Conservation (phyloP, 1,140 invertebrate species). For the Campoletis sonorensis region DNA sequence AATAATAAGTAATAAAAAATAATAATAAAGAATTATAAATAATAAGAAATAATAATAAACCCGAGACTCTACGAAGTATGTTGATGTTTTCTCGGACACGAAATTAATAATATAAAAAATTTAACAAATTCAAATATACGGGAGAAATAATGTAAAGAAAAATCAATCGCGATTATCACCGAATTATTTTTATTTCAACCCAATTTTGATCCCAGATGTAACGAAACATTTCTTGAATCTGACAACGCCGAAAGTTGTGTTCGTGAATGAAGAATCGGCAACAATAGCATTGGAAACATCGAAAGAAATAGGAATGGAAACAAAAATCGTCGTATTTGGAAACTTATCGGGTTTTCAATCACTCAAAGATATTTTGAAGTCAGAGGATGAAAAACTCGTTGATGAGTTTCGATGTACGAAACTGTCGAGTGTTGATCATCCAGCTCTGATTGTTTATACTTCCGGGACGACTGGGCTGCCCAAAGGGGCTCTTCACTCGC, state of each 20-base stretch:
- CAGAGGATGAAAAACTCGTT: slow-evolving; percentile 22
- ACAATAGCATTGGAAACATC: slow-evolving; percentile 25
- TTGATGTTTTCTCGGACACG: no score
- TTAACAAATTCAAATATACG: no score
- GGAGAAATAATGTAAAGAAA: no score
- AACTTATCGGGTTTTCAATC: slow-evolving; percentile 5
- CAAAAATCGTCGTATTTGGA: slow-evolving; percentile 59
- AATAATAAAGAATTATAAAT: no score
- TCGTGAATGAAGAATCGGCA: slow-evolving; percentile 50
- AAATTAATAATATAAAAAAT: no score
- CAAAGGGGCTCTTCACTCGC: slow-evolving; percentile 50
- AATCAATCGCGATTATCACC: no score
- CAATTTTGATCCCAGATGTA: slow-evolving; percentile 38
- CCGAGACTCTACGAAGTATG: no score
- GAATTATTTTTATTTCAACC: not conserved
- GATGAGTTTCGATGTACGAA: slow-evolving; percentile 47
- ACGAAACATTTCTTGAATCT: slow-evolving; percentile 45
- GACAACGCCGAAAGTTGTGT: slow-evolving; percentile 54
- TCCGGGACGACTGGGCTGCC: slow-evolving; percentile 54
- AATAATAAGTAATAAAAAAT: no score
- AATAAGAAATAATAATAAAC: no score
- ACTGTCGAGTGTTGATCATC: slow-evolving; percentile 41
- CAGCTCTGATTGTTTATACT: slow-evolving; percentile 52
- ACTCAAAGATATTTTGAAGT: slow-evolving; percentile 44
- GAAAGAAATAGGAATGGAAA: slow-evolving; percentile 43